phyloP scores from a whole-genome alignment of 2,797 vertebrate species.

The Xenopus petersii region DNA sequence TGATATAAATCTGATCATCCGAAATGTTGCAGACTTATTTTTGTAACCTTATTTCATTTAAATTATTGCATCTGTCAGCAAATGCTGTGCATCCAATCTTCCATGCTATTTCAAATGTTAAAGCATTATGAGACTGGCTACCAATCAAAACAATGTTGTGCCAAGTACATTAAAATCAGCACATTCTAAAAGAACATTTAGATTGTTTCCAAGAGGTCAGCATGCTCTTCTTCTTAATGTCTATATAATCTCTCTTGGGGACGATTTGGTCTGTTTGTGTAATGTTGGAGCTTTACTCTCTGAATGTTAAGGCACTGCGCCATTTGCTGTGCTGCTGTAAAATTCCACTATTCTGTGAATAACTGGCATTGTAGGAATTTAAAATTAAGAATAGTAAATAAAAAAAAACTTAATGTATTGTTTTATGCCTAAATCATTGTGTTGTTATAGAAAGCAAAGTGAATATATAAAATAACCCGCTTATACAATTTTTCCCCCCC shows the following conservation, averaged over 20 bases:
- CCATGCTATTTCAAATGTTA: conserved; percentile 21
- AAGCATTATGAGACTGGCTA: conserved; percentile 28
- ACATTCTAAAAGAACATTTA: conserved; percentile 43
- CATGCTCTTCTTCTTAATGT: conserved; percentile 33
- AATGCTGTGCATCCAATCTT: conserved; percentile 5
- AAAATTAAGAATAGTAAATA: no score
- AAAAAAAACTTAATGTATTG: no score
- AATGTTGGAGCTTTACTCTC: neutral
- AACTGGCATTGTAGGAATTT: no score
- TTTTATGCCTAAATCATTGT: no score
- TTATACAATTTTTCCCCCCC: no score
- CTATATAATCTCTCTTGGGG: conserved; percentile 21
- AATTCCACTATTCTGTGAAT: no score
- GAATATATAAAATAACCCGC: no score
- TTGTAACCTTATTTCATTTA: neutral
- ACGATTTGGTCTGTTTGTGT: neutral
- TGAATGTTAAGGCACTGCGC: neutral
- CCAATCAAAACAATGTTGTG: conserved; percentile 23
- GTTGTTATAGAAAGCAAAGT: no score
- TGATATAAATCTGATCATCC: neutral
- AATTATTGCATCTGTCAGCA: conserved; percentile 11
- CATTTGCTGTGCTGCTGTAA: no score
- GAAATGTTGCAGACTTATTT: neutral
- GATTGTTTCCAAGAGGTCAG: conserved; percentile 41
- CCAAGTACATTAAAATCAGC: conserved; percentile 40